phyloP scores from a whole-genome alignment of 1,140 invertebrate genomes.

The Drosophila prosaltans region DNA sequence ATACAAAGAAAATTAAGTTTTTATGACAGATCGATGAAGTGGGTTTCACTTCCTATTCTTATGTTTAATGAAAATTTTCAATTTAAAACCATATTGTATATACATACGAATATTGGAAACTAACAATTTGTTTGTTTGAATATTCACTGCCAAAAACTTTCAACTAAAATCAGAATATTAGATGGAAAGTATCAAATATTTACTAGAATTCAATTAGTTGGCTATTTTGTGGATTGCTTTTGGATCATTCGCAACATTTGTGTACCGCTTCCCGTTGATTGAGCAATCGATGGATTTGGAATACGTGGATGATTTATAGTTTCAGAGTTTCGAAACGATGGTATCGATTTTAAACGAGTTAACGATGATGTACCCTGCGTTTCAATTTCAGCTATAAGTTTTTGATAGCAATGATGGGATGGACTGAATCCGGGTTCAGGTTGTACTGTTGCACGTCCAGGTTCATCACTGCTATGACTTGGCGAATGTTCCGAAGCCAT shows the following conservation, averaged over 20 bases:
- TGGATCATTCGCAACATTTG: not conserved
- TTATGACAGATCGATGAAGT: no score
- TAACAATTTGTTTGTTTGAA: not conserved
- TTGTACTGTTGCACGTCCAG: not conserved
- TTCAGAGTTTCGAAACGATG: not conserved
- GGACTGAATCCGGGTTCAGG: constrained; percentile 42
- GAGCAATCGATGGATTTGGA: not conserved
- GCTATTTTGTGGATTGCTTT: not conserved
- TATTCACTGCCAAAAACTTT: not conserved
- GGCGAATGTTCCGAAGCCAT: not conserved
- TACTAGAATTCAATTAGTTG: not conserved
- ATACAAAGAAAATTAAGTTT: no score
- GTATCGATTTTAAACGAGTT: not conserved
- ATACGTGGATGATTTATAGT: not conserved
- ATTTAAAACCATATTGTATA: no score
- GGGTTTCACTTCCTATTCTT: no score
- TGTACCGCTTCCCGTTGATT: not conserved
- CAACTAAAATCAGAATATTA: not conserved
- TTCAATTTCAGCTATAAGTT: constrained; percentile 31
- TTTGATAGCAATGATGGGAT: constrained; percentile 56
- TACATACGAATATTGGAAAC: not conserved
- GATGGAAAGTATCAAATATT: no score
- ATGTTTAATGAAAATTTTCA: no score
- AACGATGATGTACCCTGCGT: not conserved
- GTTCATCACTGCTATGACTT: not conserved